Conservation (phyloP, 2,113 vertebrate genomes). For the Vulpes lagopus region DNA sequence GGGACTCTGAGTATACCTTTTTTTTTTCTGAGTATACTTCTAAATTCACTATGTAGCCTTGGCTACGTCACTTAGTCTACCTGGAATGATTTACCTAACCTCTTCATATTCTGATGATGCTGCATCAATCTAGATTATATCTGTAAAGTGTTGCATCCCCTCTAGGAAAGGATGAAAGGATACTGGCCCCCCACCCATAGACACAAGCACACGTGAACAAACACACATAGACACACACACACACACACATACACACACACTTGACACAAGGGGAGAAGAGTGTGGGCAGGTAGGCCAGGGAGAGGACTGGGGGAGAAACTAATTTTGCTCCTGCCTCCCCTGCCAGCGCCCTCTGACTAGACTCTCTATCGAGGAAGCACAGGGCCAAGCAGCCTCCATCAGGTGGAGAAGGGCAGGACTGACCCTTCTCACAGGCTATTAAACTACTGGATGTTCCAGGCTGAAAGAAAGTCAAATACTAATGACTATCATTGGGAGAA, state of each 20-base stretch:
- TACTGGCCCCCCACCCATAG: not conserved
- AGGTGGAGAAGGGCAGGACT: not conserved
- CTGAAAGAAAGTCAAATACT: constrained; percentile 54
- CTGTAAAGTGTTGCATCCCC: not conserved
- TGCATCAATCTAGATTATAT: not conserved
- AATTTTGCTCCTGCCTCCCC: too few species aligned
- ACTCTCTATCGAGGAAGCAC: accelerated
- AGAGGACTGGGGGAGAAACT: not conserved
- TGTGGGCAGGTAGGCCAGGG: not conserved
- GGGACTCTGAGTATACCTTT: not conserved
- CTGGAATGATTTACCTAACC: not conserved
- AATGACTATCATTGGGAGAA: constrained; percentile 41
- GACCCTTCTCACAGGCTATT: not conserved
- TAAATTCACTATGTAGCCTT: not conserved
- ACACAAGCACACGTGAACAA: not conserved
- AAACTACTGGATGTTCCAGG: constrained; percentile 17
- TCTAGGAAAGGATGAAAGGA: not conserved
- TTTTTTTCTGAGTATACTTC: not conserved
- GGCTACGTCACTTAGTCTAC: not conserved
- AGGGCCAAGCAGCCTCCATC: not conserved
- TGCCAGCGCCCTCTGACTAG: not conserved
- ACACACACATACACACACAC: not conserved
- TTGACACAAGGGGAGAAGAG: constrained; percentile 65
- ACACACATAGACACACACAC: not conserved
- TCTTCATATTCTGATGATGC: not conserved